Base-by-base conservation (phyloP, 2,888 invertebrate genomes). In the Nomada goodeniana region DNA sequence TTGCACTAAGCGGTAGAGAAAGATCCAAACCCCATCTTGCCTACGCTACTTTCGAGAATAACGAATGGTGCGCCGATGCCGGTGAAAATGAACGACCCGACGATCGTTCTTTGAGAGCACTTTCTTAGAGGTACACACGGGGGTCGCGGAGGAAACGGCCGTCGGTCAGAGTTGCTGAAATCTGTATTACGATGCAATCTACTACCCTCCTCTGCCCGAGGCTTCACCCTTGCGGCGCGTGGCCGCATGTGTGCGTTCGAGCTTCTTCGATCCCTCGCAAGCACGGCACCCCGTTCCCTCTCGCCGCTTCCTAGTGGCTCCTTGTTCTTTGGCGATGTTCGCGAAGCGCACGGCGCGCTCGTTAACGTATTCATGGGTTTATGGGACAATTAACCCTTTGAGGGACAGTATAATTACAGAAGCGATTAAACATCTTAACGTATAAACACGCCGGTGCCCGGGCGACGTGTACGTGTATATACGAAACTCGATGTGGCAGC, bases 341-440 rank as follows among this genome's bases (percentile, higher is more conserved):
- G 87, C 83, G 83, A 87, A 79, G 76, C 80, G 84, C 86, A 83
- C 81, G 79, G 83, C 86, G 87, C 90, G 91, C 92, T 92, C 91
- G 92, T 93, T 93, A 93, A 91, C 92, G 92, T 93, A 93, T 93
- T 93, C 93, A 93, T 93, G 90, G 93, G 91, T 91, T 93, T 91
- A 92, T 91, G 91, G 92, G 92, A 93, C 93, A 93, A 93, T 93
- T 93, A 93, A 93, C 93, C 92, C 93, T 93, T 93, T 93, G 93
- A 93, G 92, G 93, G 93, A 93, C 93, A 93, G 93, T 93, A 93
- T 93, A 93, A 93, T 93, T 93, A 93, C 91, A 92, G 92, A 92
- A 92, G 92, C 93, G 93, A 93, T 93, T 93, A 93, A 93, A 92
- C 93, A 92, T 93, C 93, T 92, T 92, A 93, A 92, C 93, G 91